phyloP scores from a whole-genome alignment of 2,888 invertebrate genomes.

The Catocala fraxini region DNA sequence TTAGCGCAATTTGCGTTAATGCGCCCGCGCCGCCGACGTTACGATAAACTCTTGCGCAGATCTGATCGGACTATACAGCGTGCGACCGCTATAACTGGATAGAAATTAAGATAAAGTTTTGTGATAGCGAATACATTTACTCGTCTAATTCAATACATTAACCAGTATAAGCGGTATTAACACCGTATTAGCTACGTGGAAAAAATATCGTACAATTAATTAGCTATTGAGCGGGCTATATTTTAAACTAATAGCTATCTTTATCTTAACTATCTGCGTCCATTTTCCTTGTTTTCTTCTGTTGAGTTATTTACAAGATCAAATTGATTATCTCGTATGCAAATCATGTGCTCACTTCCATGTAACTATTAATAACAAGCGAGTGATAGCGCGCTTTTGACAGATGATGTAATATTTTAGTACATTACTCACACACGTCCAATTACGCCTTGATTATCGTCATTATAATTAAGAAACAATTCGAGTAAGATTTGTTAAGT shows the following conservation, averaged over 20 bases:
- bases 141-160: slow-evolving; percentile 23
- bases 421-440: slow-evolving; percentile 36
- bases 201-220: slow-evolving; percentile 24
- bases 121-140: slow-evolving; percentile 38
- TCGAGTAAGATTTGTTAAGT: slow-evolving; percentile 14
- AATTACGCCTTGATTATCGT: slow-evolving; percentile 31
- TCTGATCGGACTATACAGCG: slow-evolving; percentile 55
- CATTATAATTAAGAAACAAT: slow-evolving; percentile 44
- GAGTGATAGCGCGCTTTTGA: slow-evolving; percentile 45
- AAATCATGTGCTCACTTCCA: slow-evolving; percentile 42
- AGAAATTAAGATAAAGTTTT: slow-evolving; percentile 40
- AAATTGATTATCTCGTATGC: slow-evolving; percentile 45
- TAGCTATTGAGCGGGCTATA: slow-evolving; percentile 11
- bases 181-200: slow-evolving; percentile 3
- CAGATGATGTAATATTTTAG: slow-evolving; percentile 48
- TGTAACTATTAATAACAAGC: slow-evolving; percentile 41
- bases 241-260: slow-evolving; percentile 20
- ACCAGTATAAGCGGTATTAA: slow-evolving; percentile 12
- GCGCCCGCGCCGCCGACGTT: slow-evolving; percentile 48
- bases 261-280: slow-evolving; percentile 8
- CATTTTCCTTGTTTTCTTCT: slow-evolving; percentile 10
- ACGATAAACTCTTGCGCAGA: slow-evolving; percentile 66
- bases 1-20: slow-evolving; percentile 73
- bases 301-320: slow-evolving; percentile 27
- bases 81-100: slow-evolving; percentile 41